Evolutionary conservation across 2,797 vertebrate genomes (phyloP).

Genomic region (Crenichthys baileyi): DNA sequence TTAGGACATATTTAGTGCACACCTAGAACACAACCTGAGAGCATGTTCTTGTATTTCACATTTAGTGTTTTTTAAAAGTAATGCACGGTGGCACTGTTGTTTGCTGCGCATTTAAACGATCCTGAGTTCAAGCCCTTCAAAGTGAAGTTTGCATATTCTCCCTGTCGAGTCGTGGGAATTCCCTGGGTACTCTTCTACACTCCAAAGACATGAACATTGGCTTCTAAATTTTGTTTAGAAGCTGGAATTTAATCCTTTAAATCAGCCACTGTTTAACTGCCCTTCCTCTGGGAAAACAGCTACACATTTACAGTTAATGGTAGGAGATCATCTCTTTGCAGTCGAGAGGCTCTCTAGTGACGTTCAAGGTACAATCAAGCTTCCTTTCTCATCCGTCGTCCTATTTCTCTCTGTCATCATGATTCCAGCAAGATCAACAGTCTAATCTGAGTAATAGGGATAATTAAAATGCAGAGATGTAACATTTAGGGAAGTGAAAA

Average conservation of each 20-base stretch:
- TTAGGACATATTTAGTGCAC: background rate
- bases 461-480: background rate
- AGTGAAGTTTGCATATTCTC: background rate
- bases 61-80: background rate
- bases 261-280: conserved; percentile 57
- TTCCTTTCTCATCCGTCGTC: conserved; percentile 44
- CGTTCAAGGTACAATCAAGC: conserved; percentile 47
- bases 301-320: conserved; percentile 38
- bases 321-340: conserved; percentile 44
- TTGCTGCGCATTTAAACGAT: no score
- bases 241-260: conserved; percentile 52
- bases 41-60: background rate
- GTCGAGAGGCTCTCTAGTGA: conserved; percentile 39
- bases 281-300: conserved; percentile 35
- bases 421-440: conserved; percentile 42
- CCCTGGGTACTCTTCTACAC: background rate
- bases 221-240: background rate
- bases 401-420: conserved; percentile 58
- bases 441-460: background rate
- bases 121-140: no score
- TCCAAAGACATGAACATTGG: background rate
- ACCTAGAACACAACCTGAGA: background rate
- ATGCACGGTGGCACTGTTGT: background rate
- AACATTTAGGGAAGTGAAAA: background rate
- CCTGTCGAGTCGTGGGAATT: background rate